These are phyloP conservation scores for Bradypus variegatus DNA, from an alignment of 2,797 vertebrate genomes.

Conservation along the genomic window DNA sequence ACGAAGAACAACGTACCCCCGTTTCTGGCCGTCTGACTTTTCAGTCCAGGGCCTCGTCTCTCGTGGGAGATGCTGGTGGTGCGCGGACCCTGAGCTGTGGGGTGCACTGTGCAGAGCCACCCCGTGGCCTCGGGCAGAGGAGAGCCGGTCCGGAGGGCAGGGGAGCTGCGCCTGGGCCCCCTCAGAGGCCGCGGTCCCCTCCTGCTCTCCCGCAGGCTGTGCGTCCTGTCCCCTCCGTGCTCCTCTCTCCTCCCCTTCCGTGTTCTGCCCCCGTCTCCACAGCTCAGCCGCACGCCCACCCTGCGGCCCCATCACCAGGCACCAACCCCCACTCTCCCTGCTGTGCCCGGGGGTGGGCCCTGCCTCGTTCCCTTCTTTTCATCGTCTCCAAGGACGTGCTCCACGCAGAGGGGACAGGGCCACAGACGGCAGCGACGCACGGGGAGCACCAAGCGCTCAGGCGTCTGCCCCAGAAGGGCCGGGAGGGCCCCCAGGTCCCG, in stretches of 20 bases:
- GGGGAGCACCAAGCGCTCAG: not conserved
- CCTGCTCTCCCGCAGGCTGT: not conserved
- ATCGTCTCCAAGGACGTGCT: not conserved
- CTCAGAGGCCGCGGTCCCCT: rapidly evolving
- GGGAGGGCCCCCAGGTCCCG: too few relatives aligned
- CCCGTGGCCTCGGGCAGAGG: not conserved
- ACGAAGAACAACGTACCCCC: too few relatives aligned
- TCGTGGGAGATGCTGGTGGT: not conserved
- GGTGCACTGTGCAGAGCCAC: not conserved
- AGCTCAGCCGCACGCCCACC: not conserved
- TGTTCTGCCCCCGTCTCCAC: not conserved
- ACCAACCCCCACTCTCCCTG: not conserved
- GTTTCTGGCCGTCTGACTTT: not conserved
- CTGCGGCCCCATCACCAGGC: not conserved
- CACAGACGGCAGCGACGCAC: not conserved
- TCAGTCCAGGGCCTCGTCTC: not conserved
- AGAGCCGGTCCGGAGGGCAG: not conserved
- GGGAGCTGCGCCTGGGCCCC: too few relatives aligned
- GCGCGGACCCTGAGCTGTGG: not conserved
- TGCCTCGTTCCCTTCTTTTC: not conserved
- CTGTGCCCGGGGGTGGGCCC: not conserved
- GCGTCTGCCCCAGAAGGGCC: rapidly evolving
- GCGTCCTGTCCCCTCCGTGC: rapidly evolving
- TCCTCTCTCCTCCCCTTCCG: not conserved
- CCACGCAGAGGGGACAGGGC: not conserved